Evolutionary conservation across 2,797 vertebrate species (phyloP), one percentile per base, ranked within the genome.

Genomic region (Leptodactylus fallax): DNA sequence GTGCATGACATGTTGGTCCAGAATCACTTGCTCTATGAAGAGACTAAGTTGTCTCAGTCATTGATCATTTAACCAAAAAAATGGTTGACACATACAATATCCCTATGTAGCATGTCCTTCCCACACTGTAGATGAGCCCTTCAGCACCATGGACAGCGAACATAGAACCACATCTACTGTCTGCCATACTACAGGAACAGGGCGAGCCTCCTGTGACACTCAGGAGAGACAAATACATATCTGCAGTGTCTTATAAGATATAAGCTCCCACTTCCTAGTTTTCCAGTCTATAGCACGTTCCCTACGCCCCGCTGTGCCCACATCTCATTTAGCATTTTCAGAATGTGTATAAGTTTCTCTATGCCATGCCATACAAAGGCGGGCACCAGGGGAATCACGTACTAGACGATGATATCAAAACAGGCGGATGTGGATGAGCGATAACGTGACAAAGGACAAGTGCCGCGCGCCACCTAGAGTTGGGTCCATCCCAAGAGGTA

Each of bases 401-500:
- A 45, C 19, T 63, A 82, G 63, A 67, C 63, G 60, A 82, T 51
- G 45, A 72, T 47, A 72, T 72, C 65, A 65, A 69, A 80, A 56
- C n/a, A 36, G 53, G 13, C 60, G 27, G 45, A 63, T 2, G 76
- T 60, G 61, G 25, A 63, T 61, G 25, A 60, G 49, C 45, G 53
- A 65, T 58, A 56, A 55, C 56, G 21, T 71, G 4, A 81, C 21
- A 80, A 55, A 36, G 27, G 21, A 71, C 13, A 27, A 63, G 21
- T 11, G 25, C 47, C 14, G 67, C 49, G 23, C 17, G n/a, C 67
- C 58, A 58, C 51, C 81, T n/a, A 67, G 16, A 77, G 56, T 17
- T 81, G 79, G 79, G 79, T 27, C 47, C 17, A 51, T 55, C 69
- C 72, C 81, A 79, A n/a, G 81, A 83, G 80, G 81, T 71, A 21